phyloP scores from a whole-genome alignment of 2,113 vertebrate species.

The Clinocottus analis region DNA sequence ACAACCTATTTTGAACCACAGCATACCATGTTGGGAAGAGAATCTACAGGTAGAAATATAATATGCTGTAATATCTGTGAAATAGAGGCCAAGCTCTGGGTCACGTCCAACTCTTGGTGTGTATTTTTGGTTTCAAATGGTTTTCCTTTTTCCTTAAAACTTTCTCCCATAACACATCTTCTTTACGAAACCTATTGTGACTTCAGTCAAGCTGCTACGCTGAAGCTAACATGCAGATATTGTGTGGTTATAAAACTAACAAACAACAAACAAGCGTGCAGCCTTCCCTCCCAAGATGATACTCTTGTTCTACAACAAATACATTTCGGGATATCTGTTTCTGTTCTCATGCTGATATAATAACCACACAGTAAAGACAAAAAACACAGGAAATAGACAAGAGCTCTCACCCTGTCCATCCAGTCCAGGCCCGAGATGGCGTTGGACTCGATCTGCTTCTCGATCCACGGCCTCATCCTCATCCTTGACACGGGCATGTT shows the following conservation, averaged over 20 bases:
- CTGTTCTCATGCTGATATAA: neutral
- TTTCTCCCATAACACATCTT: no score
- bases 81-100: neutral
- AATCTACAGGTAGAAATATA: neutral
- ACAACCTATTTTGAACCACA: neutral
- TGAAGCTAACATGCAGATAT: neutral
- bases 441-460: constrained; percentile 90
- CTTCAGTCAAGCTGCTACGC: neutral
- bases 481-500: constrained; percentile 93
- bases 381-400: neutral
- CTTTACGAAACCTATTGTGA: neutral
- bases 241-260: neutral
- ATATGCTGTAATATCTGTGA: neutral
- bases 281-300: neutral
- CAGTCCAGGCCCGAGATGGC: constrained; percentile 88
- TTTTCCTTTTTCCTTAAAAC: neutral
- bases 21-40: neutral
- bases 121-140: neutral
- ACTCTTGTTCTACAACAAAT: neutral
- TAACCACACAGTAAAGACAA: neutral
- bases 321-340: constrained; percentile 1
- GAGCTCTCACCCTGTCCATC: constrained; percentile 90
- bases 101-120: neutral
- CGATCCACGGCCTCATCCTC: constrained; percentile 97
- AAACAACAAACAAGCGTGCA: neutral